Base-by-base conservation (phyloP, 2,797 vertebrate species). In the Florisuga fusca region DNA sequence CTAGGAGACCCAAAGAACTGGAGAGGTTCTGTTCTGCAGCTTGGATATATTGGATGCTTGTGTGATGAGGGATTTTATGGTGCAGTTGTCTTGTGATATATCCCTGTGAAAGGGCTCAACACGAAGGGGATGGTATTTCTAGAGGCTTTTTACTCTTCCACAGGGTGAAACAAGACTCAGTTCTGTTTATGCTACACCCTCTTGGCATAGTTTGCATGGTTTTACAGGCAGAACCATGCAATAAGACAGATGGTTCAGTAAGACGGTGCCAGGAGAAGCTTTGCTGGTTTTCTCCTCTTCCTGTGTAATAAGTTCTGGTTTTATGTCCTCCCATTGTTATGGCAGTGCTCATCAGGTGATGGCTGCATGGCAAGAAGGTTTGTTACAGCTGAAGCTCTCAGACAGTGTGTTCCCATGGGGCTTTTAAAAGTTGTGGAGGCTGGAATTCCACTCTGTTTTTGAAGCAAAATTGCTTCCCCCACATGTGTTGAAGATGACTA, bases 181-280 rank as follows among this genome's bases (percentile, higher is more conserved):
- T 84, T 89, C 93, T 95, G 93, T 93, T 95, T 93, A 71, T 92
- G 88, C 93, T 92, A 87, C 94, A 74, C 92, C 93, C 94, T 94
- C 86, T 93, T 97, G 95, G 94, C 94, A 95, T 96, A 90, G 83
- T 33, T 84, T 16, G 36, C 67, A 21, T 94, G 94, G 94, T 92
- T 94, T 89, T 92, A 79, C 94, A 96, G 92, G 84, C 94, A 91
- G 92, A 93, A 14, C 91, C 88, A 57, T 89, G 95, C 89, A 91
- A 2, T 87, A 81, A 95, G 94, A 95, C 95, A 97, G 95, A 95
- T 96, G 95, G 95, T 92, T 95, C 93, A 88, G 25, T 67, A 66
- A 58, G 89, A 81, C 3, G 0, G 89, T 96, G 94, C 91, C 94
- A 96, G 94, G 93, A 94, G 89, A 75, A 88, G 95, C 80, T 91